Base-by-base conservation (phyloP, 2,888 invertebrate genomes). In the Mesochorus sp. region DNA sequence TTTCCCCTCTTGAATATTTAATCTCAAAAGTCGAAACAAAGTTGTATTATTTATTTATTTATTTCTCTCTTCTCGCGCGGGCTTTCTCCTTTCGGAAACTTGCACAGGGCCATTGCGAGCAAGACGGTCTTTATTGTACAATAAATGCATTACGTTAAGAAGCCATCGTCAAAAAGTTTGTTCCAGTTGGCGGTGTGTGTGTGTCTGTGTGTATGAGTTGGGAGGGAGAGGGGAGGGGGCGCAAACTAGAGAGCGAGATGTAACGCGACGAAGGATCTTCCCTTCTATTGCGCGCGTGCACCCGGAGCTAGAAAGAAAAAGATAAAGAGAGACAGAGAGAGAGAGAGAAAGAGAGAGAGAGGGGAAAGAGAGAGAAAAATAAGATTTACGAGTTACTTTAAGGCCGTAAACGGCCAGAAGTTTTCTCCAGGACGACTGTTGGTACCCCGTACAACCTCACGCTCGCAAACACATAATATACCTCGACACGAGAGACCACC, bases 321-420 rank as follows among this genome's bases (percentile, higher is more conserved):
- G 37, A 3, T 8, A 31, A 31, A 3, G 31, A 8, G 4, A 31
- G 31, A 3, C n/a, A 37, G 37, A 37, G 37, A 37, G 8, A 37
- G 37, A 37, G n/a, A 37, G 3, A 37, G 37, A 37, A 37, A 37
- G 37, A 37, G 12, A 14, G 47, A 49, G 49, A 0, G 14, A n/a
- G 26, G 17, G 17, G 26, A 24, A 51, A 66, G 44, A 79, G 76
- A 78, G 82, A 67, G 83, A 87, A 87, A 86, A 87, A 88, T 86
- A 85, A 88, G 86, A 89, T 89, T 89, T 88, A 88, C 88, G 86
- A 86, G 86, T 88, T 87, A 87, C 86, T 86, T 88, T 88, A 88
- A 88, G 79, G 86, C 87, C 85, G 85, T 84, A 84, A 88, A 85
- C 87, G 85, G 84, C 81, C 82, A 82, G 83, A 88, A 89, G 83